Base-by-base conservation (phyloP, 2,113 vertebrate genomes). In the Trogon melanurus region DNA sequence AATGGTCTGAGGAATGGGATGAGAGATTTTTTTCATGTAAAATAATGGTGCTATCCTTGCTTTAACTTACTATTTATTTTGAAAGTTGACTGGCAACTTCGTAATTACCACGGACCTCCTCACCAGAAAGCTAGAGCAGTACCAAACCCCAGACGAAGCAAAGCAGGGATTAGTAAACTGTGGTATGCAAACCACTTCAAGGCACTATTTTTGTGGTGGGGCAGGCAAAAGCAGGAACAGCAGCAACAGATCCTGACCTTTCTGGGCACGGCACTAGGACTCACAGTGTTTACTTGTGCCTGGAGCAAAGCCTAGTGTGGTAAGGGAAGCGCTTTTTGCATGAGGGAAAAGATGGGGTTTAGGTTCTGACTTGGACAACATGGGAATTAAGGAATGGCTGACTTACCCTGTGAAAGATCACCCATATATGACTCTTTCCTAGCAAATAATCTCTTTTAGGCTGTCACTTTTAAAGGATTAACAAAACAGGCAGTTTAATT, bases 271-370 rank as follows among this genome's bases (percentile, higher is more conserved):
- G 69, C 36, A 67, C 53, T 81, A 32, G 76, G 86, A 61, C 78
- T 91, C 93, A 84, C 53, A 80, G 57, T 91, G 83, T 93, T 92
- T 91, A 89, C 93, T 93, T 97, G 80, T 69, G 89, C 93, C 95
- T 92, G 91, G 53, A 92, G 94, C 91, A 91, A 96, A 92, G 83
- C n/a, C 72, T 32, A 47, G 38, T 6, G 4, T 29, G 26, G 64
- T 5, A 81, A 44, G n/a, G 79, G 79, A 94, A 88, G 85, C 44
- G 65, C 23, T 81, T 97, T 80, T 60, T 60, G 47, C 79, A 60
- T 48, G 60, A 83, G 16, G 65, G 83, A 88, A 93, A 96, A 80
- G 57, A 53, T 16, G 36, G 83, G 80, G 66, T 92, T 94, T 93
- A 69, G 62, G 53, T 88, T 97, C 76, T 22, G 53, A 75, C 57